Evolutionary conservation across 2,888 invertebrate species (phyloP).

Genomic region (Athalia rosae): DNA sequence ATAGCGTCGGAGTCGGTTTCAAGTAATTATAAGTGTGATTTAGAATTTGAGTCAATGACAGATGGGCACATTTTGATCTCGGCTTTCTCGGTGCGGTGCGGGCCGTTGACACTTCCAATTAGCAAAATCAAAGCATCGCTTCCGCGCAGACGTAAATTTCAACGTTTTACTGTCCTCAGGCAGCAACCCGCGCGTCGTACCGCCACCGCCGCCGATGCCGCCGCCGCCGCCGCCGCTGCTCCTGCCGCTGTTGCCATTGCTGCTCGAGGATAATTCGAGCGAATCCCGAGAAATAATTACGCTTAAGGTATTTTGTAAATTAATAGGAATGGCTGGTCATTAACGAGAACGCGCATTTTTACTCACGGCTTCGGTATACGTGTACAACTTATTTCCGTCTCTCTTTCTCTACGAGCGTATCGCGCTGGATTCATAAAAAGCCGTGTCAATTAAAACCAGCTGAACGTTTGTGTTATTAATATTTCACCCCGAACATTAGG

Average conservation of each 20-base stretch:
- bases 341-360: slow-evolving; percentile 42
- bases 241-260: neutral
- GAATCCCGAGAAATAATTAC: slow-evolving; percentile 44
- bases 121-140: slow-evolving; percentile 42
- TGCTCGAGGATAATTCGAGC: slow-evolving; percentile 39
- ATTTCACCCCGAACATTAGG: slow-evolving; percentile 16
- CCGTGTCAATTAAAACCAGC: slow-evolving; percentile 43
- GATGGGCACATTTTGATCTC: slow-evolving; percentile 30
- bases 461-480: slow-evolving; percentile 31
- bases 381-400: neutral
- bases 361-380: slow-evolving; percentile 20
- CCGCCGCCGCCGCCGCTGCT: too few species aligned
- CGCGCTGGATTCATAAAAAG: slow-evolving; percentile 38
- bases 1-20: neutral
- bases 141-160: slow-evolving; percentile 25
- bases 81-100: slow-evolving; percentile 9
- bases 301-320: slow-evolving; percentile 44
- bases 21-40: slow-evolving; percentile 10
- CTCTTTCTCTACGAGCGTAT: slow-evolving; percentile 20
- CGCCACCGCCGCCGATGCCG: too few species aligned
- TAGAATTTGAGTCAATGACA: slow-evolving; percentile 19
- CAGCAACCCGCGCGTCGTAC: slow-evolving; percentile 7
- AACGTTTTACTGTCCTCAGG: slow-evolving; percentile 32
- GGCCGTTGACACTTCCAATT: slow-evolving; percentile 38
- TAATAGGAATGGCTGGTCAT: slow-evolving; percentile 45